Evolutionary conservation across 1,140 invertebrate genomes (phyloP).

Genomic region (Ceratoteleas bidentatus): DNA sequence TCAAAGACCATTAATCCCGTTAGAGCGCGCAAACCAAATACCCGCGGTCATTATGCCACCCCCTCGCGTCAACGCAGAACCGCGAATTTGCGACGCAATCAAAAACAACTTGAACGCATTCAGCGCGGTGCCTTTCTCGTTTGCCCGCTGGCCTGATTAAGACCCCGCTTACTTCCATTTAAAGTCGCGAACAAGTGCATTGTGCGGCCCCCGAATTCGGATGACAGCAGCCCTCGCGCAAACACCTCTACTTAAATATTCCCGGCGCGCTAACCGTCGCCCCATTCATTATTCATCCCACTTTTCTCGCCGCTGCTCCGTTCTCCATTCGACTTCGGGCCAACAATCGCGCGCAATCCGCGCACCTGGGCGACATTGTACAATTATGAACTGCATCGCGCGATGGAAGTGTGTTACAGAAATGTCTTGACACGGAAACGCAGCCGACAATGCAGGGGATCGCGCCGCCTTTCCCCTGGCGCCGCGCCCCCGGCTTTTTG

Average conservation of each 20-base stretch:
- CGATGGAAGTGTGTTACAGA: slow-evolving; percentile 28
- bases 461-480: slow-evolving; percentile 11
- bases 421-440: slow-evolving; percentile 35
- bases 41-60: neutral
- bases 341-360: slow-evolving; percentile 27
- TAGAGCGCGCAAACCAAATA: neutral
- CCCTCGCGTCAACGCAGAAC: neutral
- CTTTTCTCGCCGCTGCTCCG: slow-evolving; percentile 29
- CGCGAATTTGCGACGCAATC: neutral
- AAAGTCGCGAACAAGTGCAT: slow-evolving; percentile 1
- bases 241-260: slow-evolving; percentile 24
- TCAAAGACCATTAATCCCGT: too few species aligned
- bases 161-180: neutral
- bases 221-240: slow-evolving; percentile 7
- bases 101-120: neutral
- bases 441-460: slow-evolving; percentile 13
- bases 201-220: neutral
- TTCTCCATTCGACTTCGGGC: slow-evolving; percentile 23
- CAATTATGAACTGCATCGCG: slow-evolving; percentile 34
- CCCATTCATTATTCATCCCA: slow-evolving; percentile 26
- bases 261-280: slow-evolving; percentile 11
- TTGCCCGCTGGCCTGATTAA: neutral
- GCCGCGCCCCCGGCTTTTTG: neutral
- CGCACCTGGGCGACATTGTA: slow-evolving; percentile 34
- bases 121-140: neutral